Base-by-base conservation (phyloP, 1,140 invertebrate genomes). In the Nasonia vitripennis region DNA sequence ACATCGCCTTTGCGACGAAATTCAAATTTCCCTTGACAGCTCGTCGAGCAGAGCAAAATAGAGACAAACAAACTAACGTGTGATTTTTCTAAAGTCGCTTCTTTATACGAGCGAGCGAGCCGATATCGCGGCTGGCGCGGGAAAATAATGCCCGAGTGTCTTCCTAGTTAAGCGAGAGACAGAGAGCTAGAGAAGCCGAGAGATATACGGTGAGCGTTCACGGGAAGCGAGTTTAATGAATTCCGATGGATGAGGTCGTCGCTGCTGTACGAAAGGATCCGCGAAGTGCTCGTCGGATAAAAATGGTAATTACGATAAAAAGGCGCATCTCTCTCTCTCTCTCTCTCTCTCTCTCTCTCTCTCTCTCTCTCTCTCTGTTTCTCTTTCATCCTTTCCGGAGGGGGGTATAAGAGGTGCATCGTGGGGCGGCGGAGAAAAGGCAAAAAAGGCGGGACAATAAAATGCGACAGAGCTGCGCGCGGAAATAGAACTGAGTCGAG, bases 281-380 rank as follows among this genome's bases (percentile, higher is more conserved):
- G 67, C 83, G 81, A 87, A 85, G 51, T 80, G 55, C 75, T 51
- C 79, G 51, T 86, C 71, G 89, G 90, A 92, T 91, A 91, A 93
- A 92, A 92, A 92, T 92, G 91, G 90, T 92, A 92, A 93, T 93
- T 92, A 92, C 90, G 90, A 91, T 92, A 92, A 92, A 92, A 92
- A 92, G 88, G 87, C 87, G 90, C 89, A 89, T 51, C 27, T 73
- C 78, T 37, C 34, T 37, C 34, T 37, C 34, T 37, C 34, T 37
- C 27, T 27, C 27, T 27, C 27, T 51, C 27, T 73, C 78, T 37
- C 34, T 37, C 34, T 37, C 34, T 37, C 34, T 37, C 27, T 51
- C 27, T 73, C 78, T 37, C 34, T 6, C 34, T 37, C 34, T 37
- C 34, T 37, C 27, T 37, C 0, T 37, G n/a, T n/a, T n/a, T 84